Evolutionary conservation across 2,113 vertebrate species (phyloP).

Genomic region (Zosterops japonicus): DNA sequence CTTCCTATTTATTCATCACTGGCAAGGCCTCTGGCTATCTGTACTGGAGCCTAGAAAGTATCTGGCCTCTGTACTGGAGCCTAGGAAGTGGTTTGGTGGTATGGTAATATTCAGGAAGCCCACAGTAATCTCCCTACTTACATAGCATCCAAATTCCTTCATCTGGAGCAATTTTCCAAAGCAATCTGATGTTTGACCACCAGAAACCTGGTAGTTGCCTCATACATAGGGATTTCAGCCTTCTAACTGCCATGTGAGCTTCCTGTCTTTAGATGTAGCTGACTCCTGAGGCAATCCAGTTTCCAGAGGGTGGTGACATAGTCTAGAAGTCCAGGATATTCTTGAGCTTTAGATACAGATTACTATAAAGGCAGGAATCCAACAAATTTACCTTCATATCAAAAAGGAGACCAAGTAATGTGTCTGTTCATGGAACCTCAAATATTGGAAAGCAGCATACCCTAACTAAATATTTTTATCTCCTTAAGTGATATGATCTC

Average conservation of each 20-base stretch:
- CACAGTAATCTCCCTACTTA: not conserved
- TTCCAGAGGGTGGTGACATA: not conserved
- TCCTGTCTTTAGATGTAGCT: not conserved
- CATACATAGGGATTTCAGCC: not conserved
- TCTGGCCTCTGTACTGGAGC: not conserved
- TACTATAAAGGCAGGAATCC: not conserved
- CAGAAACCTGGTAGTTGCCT: not conserved
- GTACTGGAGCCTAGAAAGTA: too few species aligned
- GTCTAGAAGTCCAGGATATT: not conserved
- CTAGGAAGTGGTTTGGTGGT: not conserved
- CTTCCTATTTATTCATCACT: not conserved
- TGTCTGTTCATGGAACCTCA: not conserved
- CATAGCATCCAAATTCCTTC: not conserved
- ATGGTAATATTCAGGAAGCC: not conserved
- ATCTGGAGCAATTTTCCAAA: not conserved
- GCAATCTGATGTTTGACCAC: not conserved
- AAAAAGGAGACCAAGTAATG: not conserved
- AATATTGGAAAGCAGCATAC: not conserved
- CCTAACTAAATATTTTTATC: not conserved
- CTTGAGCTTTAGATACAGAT: not conserved
- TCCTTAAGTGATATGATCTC: not conserved
- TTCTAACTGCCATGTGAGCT: not conserved
- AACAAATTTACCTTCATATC: not conserved
- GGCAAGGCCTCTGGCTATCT: not conserved
- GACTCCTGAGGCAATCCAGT: not conserved